phyloP scores from a whole-genome alignment of 92 coral and sea anemone species.

The Phenganax stokvisi region DNA sequence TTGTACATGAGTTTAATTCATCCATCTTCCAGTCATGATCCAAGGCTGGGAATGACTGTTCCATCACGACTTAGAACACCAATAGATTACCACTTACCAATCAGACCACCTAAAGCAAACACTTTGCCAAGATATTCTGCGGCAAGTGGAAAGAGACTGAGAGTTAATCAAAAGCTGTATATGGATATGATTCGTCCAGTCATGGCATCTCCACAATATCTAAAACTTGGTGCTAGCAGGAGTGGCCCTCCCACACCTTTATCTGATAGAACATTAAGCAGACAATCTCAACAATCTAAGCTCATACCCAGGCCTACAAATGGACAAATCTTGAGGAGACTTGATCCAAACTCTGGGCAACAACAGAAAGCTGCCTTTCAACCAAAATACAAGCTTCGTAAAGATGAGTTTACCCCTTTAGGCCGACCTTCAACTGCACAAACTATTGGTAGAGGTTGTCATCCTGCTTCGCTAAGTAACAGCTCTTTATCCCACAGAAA shows the following conservation, averaged over 20 bases:
- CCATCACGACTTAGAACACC: constrained; percentile 24
- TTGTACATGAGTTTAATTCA: constrained; percentile 78
- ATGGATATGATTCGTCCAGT: constrained; percentile 77
- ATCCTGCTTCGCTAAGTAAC: constrained; percentile 35
- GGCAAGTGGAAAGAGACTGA: constrained; percentile 55
- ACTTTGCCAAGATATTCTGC: constrained; percentile 40
- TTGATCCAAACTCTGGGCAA: constrained; percentile 13
- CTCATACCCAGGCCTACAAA: constrained; percentile 32
- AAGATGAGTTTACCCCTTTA: constrained; percentile 1
- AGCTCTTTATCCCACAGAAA: constrained; percentile 34
- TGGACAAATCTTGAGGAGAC: constrained; percentile 16
- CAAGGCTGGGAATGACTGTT: constrained; percentile 23
- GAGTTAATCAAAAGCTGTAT: constrained; percentile 74
- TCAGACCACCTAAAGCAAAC: constrained; percentile 18
- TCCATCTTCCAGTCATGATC: constrained; percentile 46
- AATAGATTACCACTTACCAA: neutral
- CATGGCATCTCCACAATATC: constrained; percentile 50
- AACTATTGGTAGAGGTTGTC: constrained; percentile 1
- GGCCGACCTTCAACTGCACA: constrained; percentile 11
- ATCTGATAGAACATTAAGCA: constrained; percentile 26
- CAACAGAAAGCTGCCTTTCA: constrained; percentile 1
- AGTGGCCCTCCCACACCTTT: constrained; percentile 26
- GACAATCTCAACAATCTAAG: constrained; percentile 29
- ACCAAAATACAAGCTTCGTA: neutral
- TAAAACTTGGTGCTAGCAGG: constrained; percentile 37